Base-by-base conservation (phyloP, 2,888 invertebrate genomes). In the Philereme transversata region DNA sequence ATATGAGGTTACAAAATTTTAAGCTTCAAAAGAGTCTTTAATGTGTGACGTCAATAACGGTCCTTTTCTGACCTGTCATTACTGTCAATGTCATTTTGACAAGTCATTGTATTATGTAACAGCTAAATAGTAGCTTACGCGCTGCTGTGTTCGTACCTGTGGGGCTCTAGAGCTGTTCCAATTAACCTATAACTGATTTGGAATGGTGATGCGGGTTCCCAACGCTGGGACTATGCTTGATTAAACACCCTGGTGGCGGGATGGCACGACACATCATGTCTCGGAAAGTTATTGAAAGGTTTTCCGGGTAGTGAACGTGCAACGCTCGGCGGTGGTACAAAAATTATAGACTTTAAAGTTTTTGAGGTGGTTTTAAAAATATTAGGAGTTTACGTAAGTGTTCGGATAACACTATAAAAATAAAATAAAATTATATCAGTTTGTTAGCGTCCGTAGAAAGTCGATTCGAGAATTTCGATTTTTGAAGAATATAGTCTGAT, bases 121-220 rank as follows among this genome's bases (percentile, higher is more conserved):
- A 87, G 89, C 87, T 88, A 84, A 84, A 85, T 79, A 74, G 78
- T 84, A 86, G 88, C 85, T 88, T 87, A 82, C 84, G 89, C 88
- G 90, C 90, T 86, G 88, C 89, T 90, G 90, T 92, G 90, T 90
- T 81, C 88, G 89, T 90, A 83, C 86, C 83, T 86, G 79, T 88
- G 88, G 90, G 90, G 90, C 89, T 88, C 72, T 40, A 5, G 34
- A 40, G 71, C 75, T 76, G 75, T 84, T 83, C 79, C 82, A 79
- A 86, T 78, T 65, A 69, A 67, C 57, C 54, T 49, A 60, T 62
- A 59, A 67, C 58, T 64, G 65, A 47, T 81, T 81, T 83, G 81
- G 76, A 74, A 80, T 72, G 76, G 77, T 76, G 70, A 60, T 69
- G 74, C 53, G 77, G 80, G 77, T 75, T 71, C 65, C 58, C 76